Evolutionary conservation across 2,797 vertebrate species (phyloP), one percentile per base, ranked within the genome.

Genomic region (Parotocinclus haroldoi): DNA sequence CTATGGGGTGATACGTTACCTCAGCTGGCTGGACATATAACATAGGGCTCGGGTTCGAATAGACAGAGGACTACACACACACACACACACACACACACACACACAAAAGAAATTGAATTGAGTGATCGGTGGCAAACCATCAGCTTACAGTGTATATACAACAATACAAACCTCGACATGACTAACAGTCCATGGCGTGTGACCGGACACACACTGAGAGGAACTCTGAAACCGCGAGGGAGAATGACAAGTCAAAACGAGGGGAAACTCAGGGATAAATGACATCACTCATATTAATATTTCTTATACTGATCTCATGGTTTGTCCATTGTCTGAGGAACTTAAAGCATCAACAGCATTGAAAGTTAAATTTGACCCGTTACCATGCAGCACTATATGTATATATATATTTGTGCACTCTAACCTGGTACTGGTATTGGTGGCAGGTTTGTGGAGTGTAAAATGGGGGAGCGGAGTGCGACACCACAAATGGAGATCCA

Each of bases 401-500:
- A n/a, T n/a, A n/a, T 12, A 16, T 18, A 10, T 55, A 27, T 44
- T 18, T 55, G 38, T 56, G 17, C 1, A 27, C n/a, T 61, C 68
- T 83, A 81, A 94, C 93, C 92, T 93, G 94, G 71, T 89, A 91
- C 92, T 93, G 94, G 71, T 89, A 91, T 59, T 89, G 88, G 45
- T 88, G 90, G 74, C 87, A 90, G 0, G 84, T 60, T 75, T 90
- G 85, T 53, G 90, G 91, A 63, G 92, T 89, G 81, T 85, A 91
- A 69, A 91, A 76, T 0, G 87, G 86, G 58, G 89, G 76, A 44
- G 75, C 56, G 36, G 81, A 16, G 58, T 75, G 91, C 69, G 88
- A 78, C 61, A 88, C 72, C 87, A 93, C 83, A 80, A 89, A 57
- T 38, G 89, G 85, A 46, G 90, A 85, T 74, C 85, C 79, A 52